Evolutionary conservation across 2,113 vertebrate species (phyloP).

Genomic region (Vimba vimba): DNA sequence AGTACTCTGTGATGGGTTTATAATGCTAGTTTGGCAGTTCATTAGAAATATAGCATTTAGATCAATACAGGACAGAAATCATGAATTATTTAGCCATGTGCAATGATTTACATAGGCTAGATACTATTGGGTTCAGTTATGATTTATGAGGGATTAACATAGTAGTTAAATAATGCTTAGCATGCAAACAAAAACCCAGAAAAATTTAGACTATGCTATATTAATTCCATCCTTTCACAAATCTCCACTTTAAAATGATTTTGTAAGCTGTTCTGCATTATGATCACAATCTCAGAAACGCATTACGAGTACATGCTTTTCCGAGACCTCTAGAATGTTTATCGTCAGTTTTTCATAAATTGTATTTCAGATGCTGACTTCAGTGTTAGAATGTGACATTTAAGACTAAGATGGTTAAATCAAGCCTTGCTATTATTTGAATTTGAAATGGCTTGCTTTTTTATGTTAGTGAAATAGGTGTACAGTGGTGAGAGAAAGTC

Average conservation of each 20-base stretch:
- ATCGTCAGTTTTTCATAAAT: constrained; percentile 8
- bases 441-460: constrained; percentile 10
- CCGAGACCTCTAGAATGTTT: neutral
- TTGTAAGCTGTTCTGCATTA: neutral
- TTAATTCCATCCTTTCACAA: neutral
- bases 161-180: neutral
- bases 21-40: neutral
- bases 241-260: neutral
- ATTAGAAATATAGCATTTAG: neutral
- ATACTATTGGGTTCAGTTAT: neutral
- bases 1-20: neutral
- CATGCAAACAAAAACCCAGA: neutral
- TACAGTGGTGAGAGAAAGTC: constrained; percentile 11
- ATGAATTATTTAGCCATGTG: neutral
- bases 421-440: neutral
- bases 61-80: neutral
- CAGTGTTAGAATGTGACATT: constrained; percentile 13
- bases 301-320: neutral
- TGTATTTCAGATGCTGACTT: neutral
- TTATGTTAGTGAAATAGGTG: constrained; percentile 4
- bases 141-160: neutral
- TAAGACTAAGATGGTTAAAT: neutral
- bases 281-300: neutral
- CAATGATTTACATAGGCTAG: neutral
- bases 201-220: neutral